phyloP scores from a whole-genome alignment of 2,797 vertebrate species.

The Gambusia yucatana region DNA sequence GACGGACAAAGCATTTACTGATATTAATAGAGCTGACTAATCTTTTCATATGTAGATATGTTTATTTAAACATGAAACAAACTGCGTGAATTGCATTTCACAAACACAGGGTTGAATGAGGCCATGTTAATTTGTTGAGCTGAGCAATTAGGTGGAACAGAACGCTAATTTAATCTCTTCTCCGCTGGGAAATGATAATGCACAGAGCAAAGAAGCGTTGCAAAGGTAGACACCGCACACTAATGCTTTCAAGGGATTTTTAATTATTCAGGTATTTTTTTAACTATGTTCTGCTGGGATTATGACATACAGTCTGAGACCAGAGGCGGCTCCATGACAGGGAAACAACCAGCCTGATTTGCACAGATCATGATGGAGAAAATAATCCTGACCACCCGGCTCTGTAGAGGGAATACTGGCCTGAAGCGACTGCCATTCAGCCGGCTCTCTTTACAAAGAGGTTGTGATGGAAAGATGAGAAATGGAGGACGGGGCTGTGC shows the following conservation, averaged over 20 bases:
- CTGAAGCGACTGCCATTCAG: conserved; percentile 50
- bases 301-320: conserved; percentile 36
- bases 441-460: conserved; percentile 39
- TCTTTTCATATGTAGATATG: conserved; percentile 77
- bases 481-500: conserved; percentile 16
- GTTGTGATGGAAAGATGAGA: conserved; percentile 50
- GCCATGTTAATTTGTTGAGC: conserved; percentile 75
- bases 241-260: conserved; percentile 73
- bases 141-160: conserved; percentile 82
- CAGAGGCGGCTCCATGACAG: conserved; percentile 22
- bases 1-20: conserved; percentile 33
- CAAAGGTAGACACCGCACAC: conserved; percentile 45
- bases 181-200: conserved; percentile 77
- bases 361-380: conserved; percentile 2
- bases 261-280: conserved; percentile 69
- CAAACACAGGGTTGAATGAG: conserved; percentile 76
- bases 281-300: conserved; percentile 55
- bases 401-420: conserved; percentile 36
- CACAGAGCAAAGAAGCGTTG: conserved; percentile 42
- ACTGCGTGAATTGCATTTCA: conserved; percentile 64
- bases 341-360: conserved; percentile 17
- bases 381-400: conserved; percentile 52
- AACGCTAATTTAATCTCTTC: conserved; percentile 71
- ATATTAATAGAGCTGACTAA: conserved; percentile 71
- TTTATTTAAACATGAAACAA: conserved; percentile 78